Conservation (phyloP, 1,140 invertebrate genomes). For the Ptiloglossa arizonensis region DNA sequence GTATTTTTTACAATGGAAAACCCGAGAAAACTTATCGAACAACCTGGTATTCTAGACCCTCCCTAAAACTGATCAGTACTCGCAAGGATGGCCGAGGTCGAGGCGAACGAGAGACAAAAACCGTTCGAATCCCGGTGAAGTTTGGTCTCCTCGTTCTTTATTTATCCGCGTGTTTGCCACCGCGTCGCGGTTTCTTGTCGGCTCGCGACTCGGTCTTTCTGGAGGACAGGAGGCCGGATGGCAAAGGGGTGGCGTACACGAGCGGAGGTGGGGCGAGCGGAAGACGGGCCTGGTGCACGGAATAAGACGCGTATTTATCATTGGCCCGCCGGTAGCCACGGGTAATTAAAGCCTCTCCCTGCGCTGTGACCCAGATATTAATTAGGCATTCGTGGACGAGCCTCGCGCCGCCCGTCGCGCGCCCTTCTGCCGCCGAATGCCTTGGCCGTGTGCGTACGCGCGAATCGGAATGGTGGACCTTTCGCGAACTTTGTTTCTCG, state of each 20-base stretch:
- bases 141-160: neutral
- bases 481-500: neutral
- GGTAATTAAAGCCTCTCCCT: constrained; percentile 59
- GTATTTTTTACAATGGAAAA: no score
- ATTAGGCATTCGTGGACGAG: constrained; percentile 50
- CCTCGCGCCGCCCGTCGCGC: constrained; percentile 9
- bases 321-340: constrained; percentile 49
- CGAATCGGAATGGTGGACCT: neutral
- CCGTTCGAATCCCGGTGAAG: neutral
- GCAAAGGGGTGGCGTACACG: no score
- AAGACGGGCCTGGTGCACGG: constrained; percentile 10
- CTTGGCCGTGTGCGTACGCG: constrained; percentile 19
- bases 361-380: constrained; percentile 61
- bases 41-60: no score
- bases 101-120: neutral
- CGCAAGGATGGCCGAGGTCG: no score
- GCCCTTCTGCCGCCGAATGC: constrained; percentile 20
- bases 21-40: no score
- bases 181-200: constrained; percentile 1
- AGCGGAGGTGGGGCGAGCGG: neutral
- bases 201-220: neutral
- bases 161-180: neutral
- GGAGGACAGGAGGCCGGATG: neutral
- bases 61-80: no score
- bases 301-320: constrained; percentile 53